These are phyloP conservation scores for Drosophila nannoptera DNA, from an alignment of 1,140 invertebrate species.

Conservation along the genomic window DNA sequence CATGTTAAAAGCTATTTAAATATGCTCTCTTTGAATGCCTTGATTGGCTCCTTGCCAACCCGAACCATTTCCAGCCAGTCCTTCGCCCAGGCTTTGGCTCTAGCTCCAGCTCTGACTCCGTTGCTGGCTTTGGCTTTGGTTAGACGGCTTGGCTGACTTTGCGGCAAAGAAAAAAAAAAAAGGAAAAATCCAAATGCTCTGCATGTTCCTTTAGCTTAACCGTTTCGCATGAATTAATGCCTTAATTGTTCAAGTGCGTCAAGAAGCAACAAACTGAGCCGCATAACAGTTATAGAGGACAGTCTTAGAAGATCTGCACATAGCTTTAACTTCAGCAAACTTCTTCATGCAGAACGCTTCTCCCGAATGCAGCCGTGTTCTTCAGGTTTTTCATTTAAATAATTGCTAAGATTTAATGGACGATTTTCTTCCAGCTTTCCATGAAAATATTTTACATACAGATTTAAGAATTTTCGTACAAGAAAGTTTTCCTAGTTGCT, in stretches of 20 bases:
- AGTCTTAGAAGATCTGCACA: neutral
- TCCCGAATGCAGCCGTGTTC: too few species aligned
- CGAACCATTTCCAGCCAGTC: conserved; percentile 33
- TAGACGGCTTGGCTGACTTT: conserved; percentile 34
- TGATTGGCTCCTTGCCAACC: conserved; percentile 66
- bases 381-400: neutral
- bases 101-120: conserved; percentile 24
- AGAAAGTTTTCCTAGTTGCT: neutral
- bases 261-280: conserved; percentile 5
- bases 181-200: conserved; percentile 17
- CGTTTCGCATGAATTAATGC: conserved; percentile 65
- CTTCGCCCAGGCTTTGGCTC: neutral
- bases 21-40: conserved; percentile 77
- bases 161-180: conserved; percentile 36
- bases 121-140: conserved; percentile 24
- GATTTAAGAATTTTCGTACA: neutral
- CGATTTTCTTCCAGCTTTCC: too few species aligned
- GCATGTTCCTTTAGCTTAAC: conserved; percentile 42
- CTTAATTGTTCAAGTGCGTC: conserved; percentile 42
- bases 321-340: neutral
- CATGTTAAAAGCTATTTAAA: conserved; percentile 77
- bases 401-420: neutral
- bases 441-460: neutral
- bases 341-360: too few species aligned
- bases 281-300: neutral